Evolutionary conservation across 2,888 invertebrate species (phyloP), one percentile per base, ranked within the genome.

Genomic region (Drosophila anomelani): DNA sequence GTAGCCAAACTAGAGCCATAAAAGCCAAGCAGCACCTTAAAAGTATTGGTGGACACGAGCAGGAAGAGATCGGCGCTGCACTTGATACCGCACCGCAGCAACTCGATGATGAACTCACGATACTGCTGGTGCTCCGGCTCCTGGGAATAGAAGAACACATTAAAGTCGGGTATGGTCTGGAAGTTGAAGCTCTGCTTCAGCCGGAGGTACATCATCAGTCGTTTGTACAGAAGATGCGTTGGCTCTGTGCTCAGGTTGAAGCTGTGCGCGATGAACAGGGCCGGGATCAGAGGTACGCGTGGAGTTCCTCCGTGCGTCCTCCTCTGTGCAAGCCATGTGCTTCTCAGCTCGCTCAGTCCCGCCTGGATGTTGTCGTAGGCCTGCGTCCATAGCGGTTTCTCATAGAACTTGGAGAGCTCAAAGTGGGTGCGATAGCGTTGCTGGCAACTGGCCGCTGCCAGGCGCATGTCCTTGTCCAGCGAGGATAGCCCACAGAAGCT

Each of bases 101-200:
- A 92, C 80, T 95, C 94, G 12, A 98, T 93, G 39, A 98, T 95
- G 95, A 98, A 98, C 32, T 93, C 93, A 49, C 96, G 94, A 83
- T 97, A 95, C 0, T 94, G 94, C 23, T 94, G 93, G 60, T 94
- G 94, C 79, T 96, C 94, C 0, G 96, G 93, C 63, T 96, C 96
- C 12, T 95, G 94, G 74, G 96, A 97, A 90, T 97, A 96, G 89
- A 98, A 96, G 41, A 98, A 94, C 58, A 96, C 95, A 71, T 97
- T 95, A 88, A 98, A 95, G 90, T 98, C 98, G 0, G 98, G 98
- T n/a, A 98, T 95, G 4, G 95, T 94, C 15, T 94, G 94, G 17
- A 98, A 93, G 89, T 97, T 95, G 17, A 98, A 94, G 10, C 94
- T 94, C 13, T 96, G 95, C 91, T 97, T 97, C 3, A 96, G 95